phyloP scores from a whole-genome alignment of 2,888 invertebrate species.

The Thereva unica region DNA sequence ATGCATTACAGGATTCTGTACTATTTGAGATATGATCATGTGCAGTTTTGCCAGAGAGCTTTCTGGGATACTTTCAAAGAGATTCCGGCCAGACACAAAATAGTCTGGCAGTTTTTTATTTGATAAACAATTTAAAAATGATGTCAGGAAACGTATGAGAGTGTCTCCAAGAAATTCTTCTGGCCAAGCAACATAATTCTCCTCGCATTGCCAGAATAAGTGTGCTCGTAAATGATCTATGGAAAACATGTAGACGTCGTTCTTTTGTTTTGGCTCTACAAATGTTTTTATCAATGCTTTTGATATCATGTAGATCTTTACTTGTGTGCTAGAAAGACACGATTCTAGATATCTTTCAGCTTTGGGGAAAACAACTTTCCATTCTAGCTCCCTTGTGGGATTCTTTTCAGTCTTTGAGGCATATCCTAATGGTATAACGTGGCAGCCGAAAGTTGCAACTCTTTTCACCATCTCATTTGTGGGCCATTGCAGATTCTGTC shows the following conservation, averaged over 20 bases:
- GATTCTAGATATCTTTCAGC: slow-evolving; percentile 77
- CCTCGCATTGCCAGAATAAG: slow-evolving; percentile 78
- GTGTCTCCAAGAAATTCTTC: slow-evolving; percentile 74
- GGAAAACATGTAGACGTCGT: slow-evolving; percentile 63
- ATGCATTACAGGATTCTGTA: slow-evolving; percentile 74
- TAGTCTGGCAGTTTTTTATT: slow-evolving; percentile 70
- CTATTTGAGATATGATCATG: slow-evolving; percentile 67
- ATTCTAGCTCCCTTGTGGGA: slow-evolving; percentile 69
- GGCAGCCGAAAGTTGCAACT: slow-evolving; percentile 68
- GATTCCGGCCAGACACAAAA: slow-evolving; percentile 73
- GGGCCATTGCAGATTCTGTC: slow-evolving; percentile 71
- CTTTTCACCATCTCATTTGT: slow-evolving; percentile 68
- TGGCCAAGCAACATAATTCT: slow-evolving; percentile 71
- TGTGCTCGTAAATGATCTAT: slow-evolving; percentile 74
- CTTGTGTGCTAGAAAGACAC: slow-evolving; percentile 71
- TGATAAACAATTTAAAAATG: slow-evolving; percentile 67
- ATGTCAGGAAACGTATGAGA: slow-evolving; percentile 65
- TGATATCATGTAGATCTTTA: slow-evolving; percentile 70
- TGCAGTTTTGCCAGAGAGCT: slow-evolving; percentile 68
- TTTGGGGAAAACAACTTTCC: slow-evolving; percentile 77
- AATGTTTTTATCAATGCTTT: slow-evolving; percentile 73
- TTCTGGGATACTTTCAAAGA: slow-evolving; percentile 71
- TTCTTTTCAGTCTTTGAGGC: slow-evolving; percentile 66
- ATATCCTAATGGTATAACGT: slow-evolving; percentile 72
- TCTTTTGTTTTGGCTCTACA: slow-evolving; percentile 64